Conservation (phyloP, 2,113 vertebrate genomes). For the Cinclus cinclus region DNA sequence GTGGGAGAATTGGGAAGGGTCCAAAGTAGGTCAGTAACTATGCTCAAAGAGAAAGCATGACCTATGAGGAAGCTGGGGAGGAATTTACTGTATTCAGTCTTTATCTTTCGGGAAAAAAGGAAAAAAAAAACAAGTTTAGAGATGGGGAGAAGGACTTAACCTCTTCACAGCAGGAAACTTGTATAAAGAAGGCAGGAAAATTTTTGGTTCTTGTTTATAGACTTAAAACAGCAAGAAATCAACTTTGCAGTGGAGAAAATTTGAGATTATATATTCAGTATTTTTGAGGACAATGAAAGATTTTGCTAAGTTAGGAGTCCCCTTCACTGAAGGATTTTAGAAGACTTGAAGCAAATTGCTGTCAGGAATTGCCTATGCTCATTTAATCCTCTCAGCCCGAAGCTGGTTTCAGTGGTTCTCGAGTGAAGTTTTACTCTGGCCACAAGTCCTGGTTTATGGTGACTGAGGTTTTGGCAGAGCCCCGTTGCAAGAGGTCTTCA, state of each 20-base stretch:
- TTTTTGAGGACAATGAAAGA: not conserved
- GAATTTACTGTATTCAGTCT: slow-evolving; percentile 3
- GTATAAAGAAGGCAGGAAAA: not conserved
- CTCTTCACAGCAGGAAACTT: not conserved
- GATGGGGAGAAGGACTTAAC: not conserved
- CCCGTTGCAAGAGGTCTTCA: not conserved
- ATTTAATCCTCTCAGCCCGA: not conserved
- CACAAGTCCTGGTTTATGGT: not conserved
- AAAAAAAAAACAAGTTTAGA: not conserved
- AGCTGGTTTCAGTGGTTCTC: not conserved
- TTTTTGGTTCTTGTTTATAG: not conserved
- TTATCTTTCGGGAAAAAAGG: not conserved
- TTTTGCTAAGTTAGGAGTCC: not conserved
- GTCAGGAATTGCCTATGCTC: not conserved
- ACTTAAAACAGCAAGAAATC: not conserved
- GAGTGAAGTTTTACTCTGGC: not conserved
- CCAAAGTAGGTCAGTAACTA: not conserved
- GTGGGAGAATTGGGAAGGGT: not conserved
- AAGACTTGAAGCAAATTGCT: not conserved
- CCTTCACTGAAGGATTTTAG: not conserved
- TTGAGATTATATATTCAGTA: not conserved
- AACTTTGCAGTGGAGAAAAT: not conserved
- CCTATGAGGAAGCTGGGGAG: slow-evolving; percentile 12
- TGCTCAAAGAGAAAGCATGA: not conserved
- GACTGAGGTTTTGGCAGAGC: not conserved